phyloP scores from a whole-genome alignment of 2,113 vertebrate genomes.

The Indicator indicator region DNA sequence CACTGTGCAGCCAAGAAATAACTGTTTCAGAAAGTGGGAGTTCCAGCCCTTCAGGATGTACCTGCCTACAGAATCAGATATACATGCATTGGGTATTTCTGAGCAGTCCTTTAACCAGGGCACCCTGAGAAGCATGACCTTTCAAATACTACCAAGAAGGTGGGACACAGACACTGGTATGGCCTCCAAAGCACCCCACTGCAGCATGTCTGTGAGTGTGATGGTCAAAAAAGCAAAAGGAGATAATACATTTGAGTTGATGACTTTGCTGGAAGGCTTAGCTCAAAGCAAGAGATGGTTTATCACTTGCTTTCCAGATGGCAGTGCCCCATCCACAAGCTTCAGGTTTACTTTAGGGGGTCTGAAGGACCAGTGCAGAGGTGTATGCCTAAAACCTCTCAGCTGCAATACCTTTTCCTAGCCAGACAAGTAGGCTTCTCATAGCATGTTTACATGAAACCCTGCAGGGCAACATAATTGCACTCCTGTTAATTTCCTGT shows the following conservation, averaged over 20 bases:
- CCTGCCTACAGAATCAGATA: neutral
- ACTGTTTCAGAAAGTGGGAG: neutral
- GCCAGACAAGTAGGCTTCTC: neutral
- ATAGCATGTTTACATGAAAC: neutral
- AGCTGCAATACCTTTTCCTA: neutral
- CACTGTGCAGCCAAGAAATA: neutral
- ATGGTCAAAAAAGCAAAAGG: neutral
- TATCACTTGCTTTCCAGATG: neutral
- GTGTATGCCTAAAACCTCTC: neutral
- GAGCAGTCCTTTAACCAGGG: neutral
- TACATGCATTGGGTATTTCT: neutral
- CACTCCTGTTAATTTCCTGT: neutral
- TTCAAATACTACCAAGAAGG: neutral
- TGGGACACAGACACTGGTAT: neutral
- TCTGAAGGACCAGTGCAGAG: neutral
- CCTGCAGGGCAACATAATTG: neutral
- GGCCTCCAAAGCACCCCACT: neutral
- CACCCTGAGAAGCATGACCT: neutral
- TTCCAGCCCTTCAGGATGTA: neutral
- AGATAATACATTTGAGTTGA: neutral
- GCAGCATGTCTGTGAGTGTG: rapidly evolving
- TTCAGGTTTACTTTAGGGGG: neutral
- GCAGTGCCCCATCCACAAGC: neutral
- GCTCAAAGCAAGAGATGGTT: neutral
- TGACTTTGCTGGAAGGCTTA: neutral